phyloP scores from a whole-genome alignment of 2,888 invertebrate species.

The Catocala sponsa region DNA sequence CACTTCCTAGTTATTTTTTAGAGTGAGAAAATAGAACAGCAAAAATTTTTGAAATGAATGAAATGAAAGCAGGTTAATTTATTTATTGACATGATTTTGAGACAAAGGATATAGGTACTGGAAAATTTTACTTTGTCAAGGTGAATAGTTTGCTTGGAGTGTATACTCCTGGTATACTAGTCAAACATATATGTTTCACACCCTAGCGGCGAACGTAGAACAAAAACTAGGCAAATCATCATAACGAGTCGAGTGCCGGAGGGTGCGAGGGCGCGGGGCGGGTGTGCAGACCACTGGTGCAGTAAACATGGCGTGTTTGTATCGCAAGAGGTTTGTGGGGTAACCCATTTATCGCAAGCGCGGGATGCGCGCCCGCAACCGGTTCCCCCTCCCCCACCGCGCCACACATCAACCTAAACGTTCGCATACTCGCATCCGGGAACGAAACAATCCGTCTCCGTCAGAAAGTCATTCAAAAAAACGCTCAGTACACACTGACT shows the following conservation, averaged over 20 bases:
- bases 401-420: slow-evolving; percentile 50
- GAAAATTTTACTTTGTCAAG: neutral
- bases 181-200: slow-evolving; percentile 22
- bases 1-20: slow-evolving; percentile 33
- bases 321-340: slow-evolving; percentile 86
- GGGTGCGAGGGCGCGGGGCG: slow-evolving; percentile 34
- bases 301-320: slow-evolving; percentile 65
- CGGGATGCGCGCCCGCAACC: slow-evolving; percentile 72
- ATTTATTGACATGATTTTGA: neutral
- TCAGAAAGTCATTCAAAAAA: slow-evolving; percentile 37
- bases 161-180: slow-evolving; percentile 15
- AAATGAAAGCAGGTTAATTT: slow-evolving; percentile 12
- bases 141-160: neutral
- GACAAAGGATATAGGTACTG: slow-evolving; percentile 3
- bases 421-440: slow-evolving; percentile 79
- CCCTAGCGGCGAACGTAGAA: slow-evolving; percentile 24
- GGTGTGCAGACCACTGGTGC: slow-evolving; percentile 37
- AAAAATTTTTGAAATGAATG: too few species aligned
- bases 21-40: slow-evolving; percentile 18
- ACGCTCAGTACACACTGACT: slow-evolving; percentile 42
- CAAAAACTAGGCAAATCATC: slow-evolving; percentile 37
- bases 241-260: slow-evolving; percentile 37
- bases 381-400: slow-evolving; percentile 64
- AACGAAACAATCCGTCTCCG: slow-evolving; percentile 64
- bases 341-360: slow-evolving; percentile 83